Evolutionary conservation across 2,888 invertebrate genomes (phyloP), one percentile per base, ranked within the genome.

Genomic region (Apodemia hepburni): DNA sequence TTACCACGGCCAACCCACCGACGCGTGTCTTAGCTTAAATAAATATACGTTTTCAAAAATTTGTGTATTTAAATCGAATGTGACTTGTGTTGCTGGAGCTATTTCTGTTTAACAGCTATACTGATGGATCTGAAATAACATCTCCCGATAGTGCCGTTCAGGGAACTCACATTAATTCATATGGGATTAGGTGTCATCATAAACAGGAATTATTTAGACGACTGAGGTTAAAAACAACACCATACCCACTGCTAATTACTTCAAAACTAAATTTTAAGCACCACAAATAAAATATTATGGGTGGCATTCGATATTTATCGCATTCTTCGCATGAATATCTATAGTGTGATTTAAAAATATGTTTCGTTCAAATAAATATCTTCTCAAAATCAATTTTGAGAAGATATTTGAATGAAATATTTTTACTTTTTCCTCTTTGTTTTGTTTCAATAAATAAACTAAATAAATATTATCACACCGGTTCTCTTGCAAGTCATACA

Each of bases 171-270:
- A 85, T 88, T 87, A 87, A 88, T 88, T 87, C 85, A 88, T 89
- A 88, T 79, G 87, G 88, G 90, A 90, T 91, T 88, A 85, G 85
- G 82, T 90, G 89, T 89, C 90, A 87, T 90, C 90, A 87, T 91
- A 91, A 91, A 91, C 88, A 88, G 85, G 89, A 87, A 83, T 88
- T 89, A 90, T 90, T 90, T 88, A 84, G 84, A 84, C 88, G 81
- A 80, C 79, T 86, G 88, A 87, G 87, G 88, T 87, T 89, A 87
- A 85, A 85, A 87, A 83, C 86, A 87, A 88, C 84, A 85, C 76
- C 80, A 76, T 74, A 71, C 71, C 72, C 71, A 75, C 80, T 79
- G 80, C 83, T 80, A 80, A 79, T 78, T 78, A 77, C 80, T 22
- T 60, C n/a, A 58, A 58, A 58, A 58, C 11, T 47, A 58, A 42